Conservation (phyloP, 2,888 invertebrate species). For the Eupithecia abbreviata region DNA sequence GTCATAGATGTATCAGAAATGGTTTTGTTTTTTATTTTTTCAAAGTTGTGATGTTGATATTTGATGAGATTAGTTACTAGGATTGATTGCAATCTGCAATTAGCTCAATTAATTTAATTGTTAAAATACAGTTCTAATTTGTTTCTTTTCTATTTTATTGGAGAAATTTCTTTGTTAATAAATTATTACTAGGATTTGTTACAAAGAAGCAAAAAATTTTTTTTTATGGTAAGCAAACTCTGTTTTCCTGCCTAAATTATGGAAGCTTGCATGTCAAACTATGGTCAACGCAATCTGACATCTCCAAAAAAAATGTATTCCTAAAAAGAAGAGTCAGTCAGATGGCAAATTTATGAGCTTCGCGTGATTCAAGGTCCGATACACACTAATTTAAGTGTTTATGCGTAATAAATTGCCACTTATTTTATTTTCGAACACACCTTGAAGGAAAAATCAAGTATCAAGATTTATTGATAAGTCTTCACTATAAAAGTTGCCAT, state of each 20-base stretch:
- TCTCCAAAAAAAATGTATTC: background rate
- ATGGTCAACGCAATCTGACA: background rate
- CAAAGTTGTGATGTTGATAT: background rate
- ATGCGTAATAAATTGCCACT: background rate
- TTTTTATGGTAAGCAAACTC: background rate
- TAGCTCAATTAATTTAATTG: no score
- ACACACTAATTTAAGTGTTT: background rate
- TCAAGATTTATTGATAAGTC: background rate
- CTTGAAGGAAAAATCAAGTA: background rate
- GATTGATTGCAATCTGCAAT: no score
- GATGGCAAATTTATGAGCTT: background rate
- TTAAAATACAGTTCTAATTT: no score
- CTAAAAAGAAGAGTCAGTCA: background rate
- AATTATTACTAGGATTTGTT: no score
- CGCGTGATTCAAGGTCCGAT: background rate
- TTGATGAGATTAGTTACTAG: background rate
- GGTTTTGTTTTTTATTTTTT: background rate
- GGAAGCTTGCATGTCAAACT: background rate
- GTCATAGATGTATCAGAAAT: background rate
- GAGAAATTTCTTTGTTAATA: no score
- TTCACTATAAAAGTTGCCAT: background rate
- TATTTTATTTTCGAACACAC: background rate
- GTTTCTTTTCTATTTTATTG: no score
- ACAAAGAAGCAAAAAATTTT: background rate
- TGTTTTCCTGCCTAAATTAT: background rate